A percentile compares a stretch with the other conserved stretches of the same genome.
These are phyloP conservation scores for Grus americana DNA, from an alignment of 2,113 vertebrate species.

Conservation along the genomic window DNA sequence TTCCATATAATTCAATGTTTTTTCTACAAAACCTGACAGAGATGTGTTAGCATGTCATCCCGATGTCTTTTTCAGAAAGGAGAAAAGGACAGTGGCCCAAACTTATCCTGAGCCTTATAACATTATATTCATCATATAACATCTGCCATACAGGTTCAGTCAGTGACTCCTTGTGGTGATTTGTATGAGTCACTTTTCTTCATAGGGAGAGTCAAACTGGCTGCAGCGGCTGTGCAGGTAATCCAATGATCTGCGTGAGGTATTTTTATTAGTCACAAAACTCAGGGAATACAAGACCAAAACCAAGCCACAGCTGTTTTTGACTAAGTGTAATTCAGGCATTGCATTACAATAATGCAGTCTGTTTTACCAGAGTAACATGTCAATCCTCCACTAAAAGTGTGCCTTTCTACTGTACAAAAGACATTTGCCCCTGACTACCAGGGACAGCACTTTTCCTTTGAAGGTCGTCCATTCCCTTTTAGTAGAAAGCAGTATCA, in stretches of 20 bases:
- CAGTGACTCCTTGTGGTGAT: not conserved
- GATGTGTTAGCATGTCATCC: not conserved
- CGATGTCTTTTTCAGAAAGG: not conserved
- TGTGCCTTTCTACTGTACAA: not conserved
- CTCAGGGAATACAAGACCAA: not conserved
- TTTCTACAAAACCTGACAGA: not conserved
- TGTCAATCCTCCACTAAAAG: not conserved
- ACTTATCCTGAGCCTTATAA: not conserved
- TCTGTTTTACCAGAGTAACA: not conserved
- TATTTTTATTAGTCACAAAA: constrained; percentile 5
- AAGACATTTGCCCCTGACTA: not conserved
- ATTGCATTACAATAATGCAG: not conserved
- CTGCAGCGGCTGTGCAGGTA: not conserved
- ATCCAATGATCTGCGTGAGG: not conserved
- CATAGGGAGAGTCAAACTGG: not conserved
- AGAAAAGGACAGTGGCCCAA: not conserved
- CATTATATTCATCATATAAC: not conserved
- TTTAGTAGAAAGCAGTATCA: not conserved
- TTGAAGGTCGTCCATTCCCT: not conserved
- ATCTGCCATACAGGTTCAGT: not conserved
- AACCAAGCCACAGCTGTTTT: not conserved
- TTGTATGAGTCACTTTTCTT: not conserved
- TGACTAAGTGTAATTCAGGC: not conserved
- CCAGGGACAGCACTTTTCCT: not conserved
- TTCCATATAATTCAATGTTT: not conserved